Base-by-base conservation (phyloP, 2,113 vertebrate genomes). In the Hyperoodon ampullatus region DNA sequence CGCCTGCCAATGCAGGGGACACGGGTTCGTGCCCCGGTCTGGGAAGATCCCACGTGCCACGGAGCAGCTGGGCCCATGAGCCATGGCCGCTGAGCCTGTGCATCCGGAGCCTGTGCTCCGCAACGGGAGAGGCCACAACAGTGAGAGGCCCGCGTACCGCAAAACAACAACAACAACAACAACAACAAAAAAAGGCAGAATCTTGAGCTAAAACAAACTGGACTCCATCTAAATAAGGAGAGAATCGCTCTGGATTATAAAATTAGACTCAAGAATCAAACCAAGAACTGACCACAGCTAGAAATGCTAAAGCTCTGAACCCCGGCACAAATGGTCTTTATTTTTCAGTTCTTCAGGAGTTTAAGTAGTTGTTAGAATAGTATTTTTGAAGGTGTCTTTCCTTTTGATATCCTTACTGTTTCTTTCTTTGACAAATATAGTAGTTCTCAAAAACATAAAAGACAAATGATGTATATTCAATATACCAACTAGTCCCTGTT, bases 121-220 rank as follows among this genome's bases (percentile, higher is more conserved):
- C 39, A 39, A 39, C 39, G 39, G 39, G 39, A 39, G 39, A 4
- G 39, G 39, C 39, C 39, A 39, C 39, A 39, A 39, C 39, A 39
- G 39, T 39, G 39, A 39, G 4, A 39, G 39, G 39, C 39, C 39
- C 39, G 39, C 39, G 4, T 39, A 39, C 39, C 39, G 39, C 39
- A 39, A 39, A 39, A 39, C 39, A 39, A 39, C 35, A 39, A 39
- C 39, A 39, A 39, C 39, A 39, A 39, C 39, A 39, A 39, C 39
- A 39, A 35, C 35, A 39, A 39, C 4, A 39, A 39, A 4, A 39
- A 39, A 94, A 87, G 19, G 44, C n/a, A 66, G 82, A 97, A 50
- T 95, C 50, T 66, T 44, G 61, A 86, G 60, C 88, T 86, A 65
- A 77, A 96, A 77, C 92, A 90, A 33, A 77, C n/a, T 71, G 26